Conservation (phyloP, 2,888 invertebrate genomes). For the Heliconius cydno region DNA sequence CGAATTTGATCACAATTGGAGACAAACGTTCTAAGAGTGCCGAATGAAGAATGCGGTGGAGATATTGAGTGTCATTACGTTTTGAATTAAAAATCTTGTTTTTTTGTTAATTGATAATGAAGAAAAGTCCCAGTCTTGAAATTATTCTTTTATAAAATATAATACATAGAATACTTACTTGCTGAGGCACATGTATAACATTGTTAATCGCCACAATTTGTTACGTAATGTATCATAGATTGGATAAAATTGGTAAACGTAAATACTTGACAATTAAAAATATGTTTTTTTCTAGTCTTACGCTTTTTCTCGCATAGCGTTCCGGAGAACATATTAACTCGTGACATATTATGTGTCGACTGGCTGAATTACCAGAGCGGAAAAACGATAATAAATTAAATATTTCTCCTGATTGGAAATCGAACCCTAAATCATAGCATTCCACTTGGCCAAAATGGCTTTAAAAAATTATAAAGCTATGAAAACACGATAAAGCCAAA, state of each 20-base stretch:
- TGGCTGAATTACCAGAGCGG: no score
- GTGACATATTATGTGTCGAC: no score
- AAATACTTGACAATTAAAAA: no score
- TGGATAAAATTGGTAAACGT: background rate
- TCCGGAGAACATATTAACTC: no score
- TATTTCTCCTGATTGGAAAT: no score
- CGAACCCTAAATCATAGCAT: no score
- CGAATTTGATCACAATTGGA: constrained; percentile 74
- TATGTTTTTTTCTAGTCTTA: no score
- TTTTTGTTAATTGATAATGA: constrained; percentile 1
- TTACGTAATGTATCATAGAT: background rate
- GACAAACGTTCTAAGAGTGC: constrained; percentile 59
- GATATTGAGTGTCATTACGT: constrained; percentile 44
- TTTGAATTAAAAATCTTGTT: constrained; percentile 26
- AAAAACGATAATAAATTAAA: no score
- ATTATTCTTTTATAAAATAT: no score
- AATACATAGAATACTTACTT: no score
- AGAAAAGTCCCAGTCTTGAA: background rate
- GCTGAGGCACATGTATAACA: background rate
- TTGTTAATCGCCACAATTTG: background rate
- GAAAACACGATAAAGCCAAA: background rate
- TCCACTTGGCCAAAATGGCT: no score
- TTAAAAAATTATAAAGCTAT: background rate
- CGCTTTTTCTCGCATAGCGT: no score
- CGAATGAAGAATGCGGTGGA: constrained; percentile 35